Conservation (phyloP, 1,140 invertebrate genomes). For the Drosophila repletoides region DNA sequence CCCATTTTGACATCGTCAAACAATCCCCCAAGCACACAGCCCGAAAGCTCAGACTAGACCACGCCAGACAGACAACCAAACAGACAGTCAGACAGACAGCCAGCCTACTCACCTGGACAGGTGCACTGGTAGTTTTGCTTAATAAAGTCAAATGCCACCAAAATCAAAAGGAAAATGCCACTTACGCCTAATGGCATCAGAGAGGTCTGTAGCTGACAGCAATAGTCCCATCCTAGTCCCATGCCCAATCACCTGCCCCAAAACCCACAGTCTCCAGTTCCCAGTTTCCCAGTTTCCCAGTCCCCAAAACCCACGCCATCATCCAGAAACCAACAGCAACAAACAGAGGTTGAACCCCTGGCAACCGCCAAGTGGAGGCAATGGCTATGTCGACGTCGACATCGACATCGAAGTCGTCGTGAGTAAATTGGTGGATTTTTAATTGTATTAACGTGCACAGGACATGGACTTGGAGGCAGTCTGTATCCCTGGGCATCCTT, state of each 20-base stretch:
- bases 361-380: constrained; percentile 17
- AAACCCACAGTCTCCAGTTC: not conserved
- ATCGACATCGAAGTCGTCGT: constrained; percentile 2
- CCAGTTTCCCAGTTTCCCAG: too few relatives aligned
- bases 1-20: constrained; percentile 61
- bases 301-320: not conserved
- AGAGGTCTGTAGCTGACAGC: constrained; percentile 34
- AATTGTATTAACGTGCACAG: constrained; percentile 66
- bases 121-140: constrained; percentile 50
- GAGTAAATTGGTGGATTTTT: constrained; percentile 63
- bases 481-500: constrained; percentile 1
- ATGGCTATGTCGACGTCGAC: constrained; percentile 3
- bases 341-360: constrained; percentile 6
- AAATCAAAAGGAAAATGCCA: constrained; percentile 79
- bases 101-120: constrained; percentile 21
- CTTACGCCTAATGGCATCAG: constrained; percentile 75
- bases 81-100: not conserved
- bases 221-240: too few relatives aligned
- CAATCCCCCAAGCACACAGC: constrained; percentile 24
- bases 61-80: not conserved
- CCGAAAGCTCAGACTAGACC: not conserved
- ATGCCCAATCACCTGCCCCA: too few relatives aligned
- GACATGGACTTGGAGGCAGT: constrained; percentile 8
- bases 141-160: constrained; percentile 79
- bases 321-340: not conserved